These are phyloP conservation scores for Spodoptera picta DNA, from an alignment of 2,888 invertebrate species.

Conservation along the genomic window DNA sequence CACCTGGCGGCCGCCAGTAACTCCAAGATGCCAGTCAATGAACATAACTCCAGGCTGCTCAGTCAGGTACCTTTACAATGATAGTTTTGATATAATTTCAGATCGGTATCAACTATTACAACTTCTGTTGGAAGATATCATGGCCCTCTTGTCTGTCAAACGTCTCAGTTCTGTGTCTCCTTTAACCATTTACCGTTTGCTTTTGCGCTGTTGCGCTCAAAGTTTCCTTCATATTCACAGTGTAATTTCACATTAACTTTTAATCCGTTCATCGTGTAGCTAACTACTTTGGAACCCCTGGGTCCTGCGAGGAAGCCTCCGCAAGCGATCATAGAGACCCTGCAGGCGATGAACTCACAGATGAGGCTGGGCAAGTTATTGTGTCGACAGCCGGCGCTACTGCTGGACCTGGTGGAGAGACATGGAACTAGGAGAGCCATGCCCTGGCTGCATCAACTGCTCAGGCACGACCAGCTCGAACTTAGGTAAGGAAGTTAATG, in stretches of 20 bases:
- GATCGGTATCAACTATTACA: no score
- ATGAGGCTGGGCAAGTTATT: conserved; percentile 96
- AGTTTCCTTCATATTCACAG: no score
- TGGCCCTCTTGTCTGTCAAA: no score
- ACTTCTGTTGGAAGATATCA: no score
- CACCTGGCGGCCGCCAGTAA: conserved; percentile 97
- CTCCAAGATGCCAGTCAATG: conserved; percentile 96
- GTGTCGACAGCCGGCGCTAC: conserved; percentile 97
- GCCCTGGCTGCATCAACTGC: conserved; percentile 98
- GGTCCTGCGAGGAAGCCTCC: conserved; percentile 96
- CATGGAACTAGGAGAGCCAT: conserved; percentile 97
- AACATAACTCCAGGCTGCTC: conserved; percentile 95
- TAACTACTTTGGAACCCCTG: conserved; percentile 95
- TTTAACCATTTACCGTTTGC: no score
- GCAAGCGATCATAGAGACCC: conserved; percentile 92
- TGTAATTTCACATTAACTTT: no score
- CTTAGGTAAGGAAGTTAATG: conserved; percentile 80
- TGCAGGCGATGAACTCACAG: conserved; percentile 93
- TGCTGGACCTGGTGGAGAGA: conserved; percentile 96
- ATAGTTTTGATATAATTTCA: no score
- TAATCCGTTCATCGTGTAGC: conserved; percentile 65
- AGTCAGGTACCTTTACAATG: conserved; percentile 87
- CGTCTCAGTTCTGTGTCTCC: no score
- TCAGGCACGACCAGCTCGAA: conserved; percentile 96
- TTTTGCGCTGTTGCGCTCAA: no score